A percentile compares a stretch with the other conserved stretches of the same genome.
These are phyloP conservation scores for Reticulitermes lucifugus DNA, from an alignment of 2,888 invertebrate genomes.

Conservation along the genomic window DNA sequence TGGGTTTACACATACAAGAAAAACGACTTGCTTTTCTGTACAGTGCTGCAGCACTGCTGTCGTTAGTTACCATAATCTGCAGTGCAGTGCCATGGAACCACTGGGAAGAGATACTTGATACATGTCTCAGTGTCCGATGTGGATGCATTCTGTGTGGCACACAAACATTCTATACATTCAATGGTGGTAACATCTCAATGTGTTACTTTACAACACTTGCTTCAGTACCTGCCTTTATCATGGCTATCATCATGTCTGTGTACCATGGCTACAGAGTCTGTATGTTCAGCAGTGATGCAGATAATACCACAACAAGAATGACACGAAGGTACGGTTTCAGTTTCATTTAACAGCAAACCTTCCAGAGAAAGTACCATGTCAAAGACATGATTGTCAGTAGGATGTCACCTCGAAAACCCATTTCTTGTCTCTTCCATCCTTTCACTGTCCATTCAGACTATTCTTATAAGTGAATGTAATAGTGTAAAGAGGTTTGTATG, in stretches of 20 bases:
- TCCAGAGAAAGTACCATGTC: no score
- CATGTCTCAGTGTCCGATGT: conserved; percentile 57
- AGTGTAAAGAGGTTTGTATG: no score
- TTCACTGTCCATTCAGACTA: no score
- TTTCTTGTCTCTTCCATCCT: no score
- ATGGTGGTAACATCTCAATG: conserved; percentile 61
- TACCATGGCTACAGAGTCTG: conserved; percentile 62
- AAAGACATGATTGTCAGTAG: no score
- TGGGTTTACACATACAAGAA: conserved; percentile 32
- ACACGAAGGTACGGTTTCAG: background rate
- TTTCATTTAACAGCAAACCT: background rate
- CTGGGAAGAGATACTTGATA: conserved; percentile 51
- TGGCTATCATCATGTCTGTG: conserved; percentile 57
- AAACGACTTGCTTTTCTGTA: conserved; percentile 37
- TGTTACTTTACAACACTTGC: conserved; percentile 59
- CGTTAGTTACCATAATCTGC: conserved; percentile 37
- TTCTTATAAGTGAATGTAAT: no score
- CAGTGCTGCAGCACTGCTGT: conserved; percentile 20
- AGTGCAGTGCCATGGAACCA: conserved; percentile 46
- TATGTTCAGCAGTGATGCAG: background rate
- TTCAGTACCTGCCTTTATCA: conserved; percentile 58
- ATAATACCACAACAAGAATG: background rate
- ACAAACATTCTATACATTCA: conserved; percentile 60
- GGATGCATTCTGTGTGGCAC: conserved; percentile 63
- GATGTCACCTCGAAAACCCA: no score